phyloP scores from a whole-genome alignment of 2,113 vertebrate species.

The Petrocephalus microphthalmus region DNA sequence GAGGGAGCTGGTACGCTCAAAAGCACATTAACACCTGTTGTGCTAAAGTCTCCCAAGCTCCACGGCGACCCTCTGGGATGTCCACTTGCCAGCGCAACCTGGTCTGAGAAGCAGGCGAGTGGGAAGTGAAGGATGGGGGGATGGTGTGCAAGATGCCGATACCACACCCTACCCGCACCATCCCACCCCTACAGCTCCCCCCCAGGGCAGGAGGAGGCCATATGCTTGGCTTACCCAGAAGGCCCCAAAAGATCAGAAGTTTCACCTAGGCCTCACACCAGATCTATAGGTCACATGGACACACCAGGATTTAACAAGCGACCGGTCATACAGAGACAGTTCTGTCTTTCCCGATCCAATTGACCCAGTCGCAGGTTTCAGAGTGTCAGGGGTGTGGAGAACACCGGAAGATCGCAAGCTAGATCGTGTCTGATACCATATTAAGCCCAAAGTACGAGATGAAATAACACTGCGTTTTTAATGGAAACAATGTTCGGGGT shows the following conservation, averaged over 20 bases:
- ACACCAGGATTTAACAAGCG: not conserved
- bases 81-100: slow-evolving; percentile 82
- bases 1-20: slow-evolving; percentile 55
- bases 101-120: slow-evolving; percentile 68
- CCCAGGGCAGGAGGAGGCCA: slow-evolving; percentile 27
- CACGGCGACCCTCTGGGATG: slow-evolving; percentile 75
- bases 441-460: not conserved
- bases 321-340: not conserved
- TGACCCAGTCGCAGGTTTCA: not conserved
- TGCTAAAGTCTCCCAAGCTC: slow-evolving; percentile 78
- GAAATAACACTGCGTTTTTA: not conserved
- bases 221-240: not conserved
- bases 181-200: slow-evolving; percentile 37
- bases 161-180: slow-evolving; percentile 72
- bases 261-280: not conserved
- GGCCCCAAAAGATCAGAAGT: not conserved
- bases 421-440: not conserved
- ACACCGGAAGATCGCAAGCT: not conserved
- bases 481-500: slow-evolving; percentile 1
- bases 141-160: slow-evolving; percentile 80
- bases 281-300: not conserved
- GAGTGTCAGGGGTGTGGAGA: not conserved
- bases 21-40: slow-evolving; percentile 75
- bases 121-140: not conserved
- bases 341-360: not conserved